Evolutionary conservation across 2,888 invertebrate genomes (phyloP).

Genomic region (Ganaspis brasiliensis): DNA sequence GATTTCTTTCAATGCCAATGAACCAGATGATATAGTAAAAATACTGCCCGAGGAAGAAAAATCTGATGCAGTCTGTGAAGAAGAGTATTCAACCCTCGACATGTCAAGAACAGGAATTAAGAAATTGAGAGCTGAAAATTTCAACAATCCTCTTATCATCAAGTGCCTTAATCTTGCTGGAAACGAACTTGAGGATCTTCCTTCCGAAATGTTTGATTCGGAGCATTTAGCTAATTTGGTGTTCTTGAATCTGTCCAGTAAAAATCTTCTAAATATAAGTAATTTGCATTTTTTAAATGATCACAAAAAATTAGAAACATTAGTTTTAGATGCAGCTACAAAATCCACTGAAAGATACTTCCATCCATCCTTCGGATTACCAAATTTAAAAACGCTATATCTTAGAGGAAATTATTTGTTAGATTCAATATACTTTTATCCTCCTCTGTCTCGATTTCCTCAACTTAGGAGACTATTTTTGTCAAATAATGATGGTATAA

Average conservation of each 20-base stretch:
- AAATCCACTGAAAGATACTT: not conserved
- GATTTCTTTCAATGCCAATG: no score
- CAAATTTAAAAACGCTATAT: constrained; percentile 14
- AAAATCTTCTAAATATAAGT: constrained; percentile 33
- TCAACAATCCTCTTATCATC: constrained; percentile 20
- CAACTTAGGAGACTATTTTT: not conserved
- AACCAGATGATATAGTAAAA: not conserved
- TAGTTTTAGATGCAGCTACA: constrained; percentile 33
- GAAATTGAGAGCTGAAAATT: not conserved
- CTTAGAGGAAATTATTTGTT: constrained; percentile 5
- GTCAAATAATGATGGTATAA: not conserved
- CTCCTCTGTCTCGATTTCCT: not conserved
- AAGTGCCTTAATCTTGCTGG: constrained; percentile 34
- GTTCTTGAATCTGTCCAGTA: constrained; percentile 42
- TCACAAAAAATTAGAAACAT: constrained; percentile 18
- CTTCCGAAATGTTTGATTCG: not conserved
- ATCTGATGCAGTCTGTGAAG: not conserved
- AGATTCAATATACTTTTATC: not conserved
- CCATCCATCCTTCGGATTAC: constrained; percentile 13
- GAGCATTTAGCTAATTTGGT: constrained; percentile 35
- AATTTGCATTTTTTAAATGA: constrained; percentile 15
- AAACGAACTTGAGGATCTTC: constrained; percentile 15
- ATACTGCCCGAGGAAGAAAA: not conserved
- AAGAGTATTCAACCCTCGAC: not conserved
- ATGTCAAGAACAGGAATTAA: not conserved